Conservation (phyloP, 2,113 vertebrate species). For the Lophochroa leadbeateri region DNA sequence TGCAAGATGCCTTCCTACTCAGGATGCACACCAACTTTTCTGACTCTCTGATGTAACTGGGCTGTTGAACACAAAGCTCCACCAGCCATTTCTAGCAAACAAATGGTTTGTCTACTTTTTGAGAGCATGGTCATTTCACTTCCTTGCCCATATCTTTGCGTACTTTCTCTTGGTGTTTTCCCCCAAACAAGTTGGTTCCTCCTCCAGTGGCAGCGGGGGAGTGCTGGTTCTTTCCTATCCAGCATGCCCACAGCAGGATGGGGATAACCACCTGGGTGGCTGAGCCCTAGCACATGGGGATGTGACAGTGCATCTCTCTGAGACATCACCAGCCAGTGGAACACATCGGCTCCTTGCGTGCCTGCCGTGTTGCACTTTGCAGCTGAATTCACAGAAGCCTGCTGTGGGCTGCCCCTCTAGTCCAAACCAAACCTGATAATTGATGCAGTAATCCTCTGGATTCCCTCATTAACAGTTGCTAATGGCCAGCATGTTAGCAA, state of each 20-base stretch:
- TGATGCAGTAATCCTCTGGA: slow-evolving; percentile 72
- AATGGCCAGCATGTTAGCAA: slow-evolving; percentile 63
- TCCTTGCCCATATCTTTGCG: neutral
- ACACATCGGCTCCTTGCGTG: accelerated
- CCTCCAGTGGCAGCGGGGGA: accelerated
- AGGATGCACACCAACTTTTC: neutral
- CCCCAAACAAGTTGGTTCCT: neutral
- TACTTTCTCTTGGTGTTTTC: neutral
- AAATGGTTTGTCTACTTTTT: neutral
- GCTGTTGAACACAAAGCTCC: neutral
- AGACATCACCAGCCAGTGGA: neutral
- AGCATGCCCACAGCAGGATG: accelerated
- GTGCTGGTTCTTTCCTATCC: neutral
- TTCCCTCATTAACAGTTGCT: slow-evolving; percentile 76
- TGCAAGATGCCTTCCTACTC: neutral
- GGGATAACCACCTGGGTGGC: accelerated
- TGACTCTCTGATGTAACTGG: neutral
- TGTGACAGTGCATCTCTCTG: neutral
- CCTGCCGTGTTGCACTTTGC: neutral
- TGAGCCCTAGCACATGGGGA: neutral
- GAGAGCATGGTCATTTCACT: neutral
- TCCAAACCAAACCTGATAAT: slow-evolving; percentile 68
- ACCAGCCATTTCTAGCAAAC: neutral
- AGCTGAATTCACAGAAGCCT: slow-evolving; percentile 42
- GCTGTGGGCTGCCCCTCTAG: slow-evolving; percentile 44